Base-by-base conservation (phyloP, 2,113 vertebrate species). In the Microtus richardsoni region DNA sequence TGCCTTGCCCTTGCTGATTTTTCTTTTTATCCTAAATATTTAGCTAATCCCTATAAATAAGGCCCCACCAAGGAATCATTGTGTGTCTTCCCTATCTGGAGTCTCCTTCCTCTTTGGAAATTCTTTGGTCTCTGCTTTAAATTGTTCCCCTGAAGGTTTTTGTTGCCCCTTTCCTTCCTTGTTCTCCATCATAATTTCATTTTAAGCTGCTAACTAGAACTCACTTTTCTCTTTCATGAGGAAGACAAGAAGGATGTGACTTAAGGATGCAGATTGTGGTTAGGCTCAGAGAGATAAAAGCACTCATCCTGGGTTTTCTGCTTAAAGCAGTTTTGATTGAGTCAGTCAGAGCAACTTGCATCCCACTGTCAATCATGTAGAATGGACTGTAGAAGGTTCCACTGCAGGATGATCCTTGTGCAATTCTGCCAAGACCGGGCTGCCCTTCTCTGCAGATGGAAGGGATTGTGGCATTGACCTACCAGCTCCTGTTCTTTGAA, bases 21-120 rank as follows among this genome's bases (percentile, higher is more conserved):
- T 97, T 97, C 95, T 97, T 87, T 98, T 68, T 44, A 95, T 96
- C 93, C 89, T 84, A 94, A 98, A 95, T 97, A 97, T 91, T 98
- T 97, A 90, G 82, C 88, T 97, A 97, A 98, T 93, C 96, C 84
- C 91, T 96, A 97, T 96, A 97, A 98, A 58, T 66, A 95, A 83
- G 77, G n/a, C 58, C 44, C 96, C 96, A 21, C 89, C 88, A 44
- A 93, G 91, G 98, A 96, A 90, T 93, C 64, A n/a, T 33, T 41
- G 1, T 21, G 73, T 73, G 80, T 97, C 83, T 91, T 95, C 58
- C 26, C 84, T 73, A 88, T 39, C 44, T 84, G 44, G 62, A 96
- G 91, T 93, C 85, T 79, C 89, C 11, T 91, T 92, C 92, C 58
- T 91, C 88, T 62, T 78, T 78, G 64, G 73, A 54, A 86, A 96